These are phyloP conservation scores for Oscheius sp. DNA, from an alignment of 2,888 invertebrate genomes.

Conservation along the genomic window DNA sequence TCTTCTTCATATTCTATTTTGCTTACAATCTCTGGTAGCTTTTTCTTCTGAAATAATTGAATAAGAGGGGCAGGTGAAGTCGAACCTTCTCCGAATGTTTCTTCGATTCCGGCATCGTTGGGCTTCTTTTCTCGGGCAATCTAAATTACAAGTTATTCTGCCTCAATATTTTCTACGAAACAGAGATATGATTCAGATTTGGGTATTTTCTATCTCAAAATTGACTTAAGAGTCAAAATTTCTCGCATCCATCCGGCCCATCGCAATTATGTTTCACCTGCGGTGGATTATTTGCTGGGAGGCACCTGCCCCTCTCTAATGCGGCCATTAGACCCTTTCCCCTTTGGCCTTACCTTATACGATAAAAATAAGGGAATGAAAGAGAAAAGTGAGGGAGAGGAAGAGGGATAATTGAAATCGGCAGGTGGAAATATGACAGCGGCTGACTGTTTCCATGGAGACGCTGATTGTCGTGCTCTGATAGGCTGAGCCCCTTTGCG, in stretches of 20 bases:
- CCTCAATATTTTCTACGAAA: not conserved
- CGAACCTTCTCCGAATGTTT: constrained; percentile 8
- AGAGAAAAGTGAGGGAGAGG: too few relatives aligned
- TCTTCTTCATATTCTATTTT: constrained; percentile 26
- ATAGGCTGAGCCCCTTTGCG: not conserved
- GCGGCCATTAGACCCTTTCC: constrained; percentile 10
- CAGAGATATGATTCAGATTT: not conserved
- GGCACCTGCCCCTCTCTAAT: constrained; percentile 33
- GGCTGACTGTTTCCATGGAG: constrained; percentile 31
- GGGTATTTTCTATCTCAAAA: too few relatives aligned
- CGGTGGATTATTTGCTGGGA: constrained; percentile 20
- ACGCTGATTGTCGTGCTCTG: constrained; percentile 33
- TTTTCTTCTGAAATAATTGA: constrained; percentile 4
- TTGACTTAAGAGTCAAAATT: not conserved
- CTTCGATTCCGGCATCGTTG: constrained; percentile 14
- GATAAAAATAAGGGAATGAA: too few relatives aligned
- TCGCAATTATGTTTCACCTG: constrained; percentile 36
- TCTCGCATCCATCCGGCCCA: not conserved
- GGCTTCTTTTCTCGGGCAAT: not conserved
- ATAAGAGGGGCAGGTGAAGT: too few relatives aligned
- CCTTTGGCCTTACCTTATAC: not conserved
- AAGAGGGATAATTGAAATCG: constrained; percentile 21
- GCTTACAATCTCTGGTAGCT: not conserved
- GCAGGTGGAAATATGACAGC: constrained; percentile 32
- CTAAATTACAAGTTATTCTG: not conserved